Conservation (phyloP, 1,140 invertebrate species). For the Aphidius gifuensis region DNA sequence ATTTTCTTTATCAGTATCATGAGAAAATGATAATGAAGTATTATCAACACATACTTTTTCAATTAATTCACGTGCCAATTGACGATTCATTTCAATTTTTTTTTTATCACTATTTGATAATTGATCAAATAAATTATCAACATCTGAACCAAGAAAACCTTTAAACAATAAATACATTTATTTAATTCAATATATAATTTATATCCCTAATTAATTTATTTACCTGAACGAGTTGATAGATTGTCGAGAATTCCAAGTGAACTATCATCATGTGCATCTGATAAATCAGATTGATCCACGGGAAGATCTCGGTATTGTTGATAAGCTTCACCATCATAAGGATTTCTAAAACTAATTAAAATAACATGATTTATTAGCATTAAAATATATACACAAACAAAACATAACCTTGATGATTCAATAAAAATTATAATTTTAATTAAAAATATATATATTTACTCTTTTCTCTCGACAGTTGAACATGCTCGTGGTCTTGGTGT, state of each 20-base stretch:
- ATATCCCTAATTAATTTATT: slow-evolving; percentile 18
- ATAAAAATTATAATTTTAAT: background rate
- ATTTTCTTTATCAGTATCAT: slow-evolving; percentile 32
- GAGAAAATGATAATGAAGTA: background rate
- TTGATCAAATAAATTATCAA: no score
- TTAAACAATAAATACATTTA: slow-evolving; percentile 4
- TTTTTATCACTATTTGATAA: background rate
- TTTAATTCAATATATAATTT: slow-evolving; percentile 11
- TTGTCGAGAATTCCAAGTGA: slow-evolving; percentile 21
- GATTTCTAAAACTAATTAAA: no score
- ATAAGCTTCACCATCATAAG: background rate
- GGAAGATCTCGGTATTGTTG: background rate
- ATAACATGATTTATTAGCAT: background rate
- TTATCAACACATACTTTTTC: slow-evolving; percentile 31
- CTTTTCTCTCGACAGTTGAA: slow-evolving; percentile 42
- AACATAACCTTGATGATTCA: background rate
- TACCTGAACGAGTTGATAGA: slow-evolving; percentile 22
- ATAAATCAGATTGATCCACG: background rate
- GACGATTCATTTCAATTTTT: slow-evolving; percentile 30
- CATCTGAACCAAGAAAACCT: background rate
- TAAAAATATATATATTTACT: slow-evolving; percentile 10
- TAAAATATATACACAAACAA: background rate
- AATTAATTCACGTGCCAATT: slow-evolving; percentile 39
- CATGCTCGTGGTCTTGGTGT: slow-evolving; percentile 43
- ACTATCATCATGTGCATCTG: background rate